phyloP scores from a whole-genome alignment of 2,797 vertebrate genomes.

The Silurus lanzhouensis region DNA sequence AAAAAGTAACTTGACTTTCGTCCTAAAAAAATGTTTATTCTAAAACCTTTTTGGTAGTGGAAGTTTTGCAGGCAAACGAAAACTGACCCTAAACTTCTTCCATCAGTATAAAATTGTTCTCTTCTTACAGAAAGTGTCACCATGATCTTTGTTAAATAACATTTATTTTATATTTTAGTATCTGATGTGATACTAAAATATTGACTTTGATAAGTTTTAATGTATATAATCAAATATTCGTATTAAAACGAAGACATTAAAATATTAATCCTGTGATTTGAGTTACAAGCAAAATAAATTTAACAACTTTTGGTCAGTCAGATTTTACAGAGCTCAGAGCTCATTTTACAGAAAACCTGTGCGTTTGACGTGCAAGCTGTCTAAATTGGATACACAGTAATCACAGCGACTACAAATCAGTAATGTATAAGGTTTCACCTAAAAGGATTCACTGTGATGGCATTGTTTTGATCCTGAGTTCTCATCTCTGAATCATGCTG shows the following conservation, averaged over 20 bases:
- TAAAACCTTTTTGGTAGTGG: neutral
- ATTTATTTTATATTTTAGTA: neutral
- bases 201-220: no score
- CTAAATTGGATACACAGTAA: neutral
- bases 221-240: neutral
- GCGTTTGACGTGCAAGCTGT: neutral
- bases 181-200: neutral
- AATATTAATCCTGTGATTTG: neutral
- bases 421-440: neutral
- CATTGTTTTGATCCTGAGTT: neutral
- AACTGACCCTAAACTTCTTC: neutral
- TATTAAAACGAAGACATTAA: neutral
- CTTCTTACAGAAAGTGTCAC: neutral
- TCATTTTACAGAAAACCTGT: neutral
- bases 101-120: neutral
- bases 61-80: neutral
- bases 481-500: conserved; percentile 37
- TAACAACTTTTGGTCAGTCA: neutral
- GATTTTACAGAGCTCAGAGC: neutral
- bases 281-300: neutral
- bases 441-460: neutral
- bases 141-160: neutral
- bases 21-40: neutral
- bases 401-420: neutral
- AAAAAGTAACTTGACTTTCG: no score